Base-by-base conservation (phyloP, 2,888 invertebrate genomes). In the Nematopogon swammerdamellus region DNA sequence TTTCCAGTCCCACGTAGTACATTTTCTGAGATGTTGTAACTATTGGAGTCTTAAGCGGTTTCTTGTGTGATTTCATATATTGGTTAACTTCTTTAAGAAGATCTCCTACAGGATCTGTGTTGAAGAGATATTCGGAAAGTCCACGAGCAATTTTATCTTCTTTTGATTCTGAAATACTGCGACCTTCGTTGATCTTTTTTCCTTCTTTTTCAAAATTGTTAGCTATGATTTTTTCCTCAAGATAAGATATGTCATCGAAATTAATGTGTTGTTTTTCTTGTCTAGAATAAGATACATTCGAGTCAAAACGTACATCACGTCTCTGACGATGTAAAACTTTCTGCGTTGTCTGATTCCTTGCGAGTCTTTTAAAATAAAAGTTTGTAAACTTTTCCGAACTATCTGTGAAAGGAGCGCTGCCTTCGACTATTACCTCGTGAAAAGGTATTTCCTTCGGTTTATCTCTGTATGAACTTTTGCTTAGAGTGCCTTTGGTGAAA, bases 61-160 rank as follows among this genome's bases (percentile, higher is more conserved):
- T 60, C 2, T 72, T 52, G 30, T 66, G 59, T 18, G 62, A 57
- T 57, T 70, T 66, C 1, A 70, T 58, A 44, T 68, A 67, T 14
- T 58, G 53, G 54, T 63, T 58, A 50, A 65, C 61, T 47, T 61
- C 55, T 55, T 63, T 57, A 36, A 64, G 51, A 42, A 68, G 50
- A 25, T 56, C 52, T 19, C 56, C 54, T 45, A 65, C 49, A 8
- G 64, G 59, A 51, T 71, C 63, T 1, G 60, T 55, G 48, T 59
- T 56, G n/a, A 65, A 61, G 45, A 66, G 50, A 36, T 68, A 57
- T 53, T 63, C 60, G 5, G 63, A 55, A 53, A 67, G 53, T 8
- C 64, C 60, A 56, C 63, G 25, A 10, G 25, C 25, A 6, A 25
- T 6, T 25, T 4, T 25, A 6, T 25, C 25, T 6, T 10, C 25